Percentiles rank a stretch among this genome's conserved stretches.
These are phyloP conservation scores for Nesidiocoris tenuis DNA, from an alignment of 2,888 invertebrate species.

Conservation along the genomic window DNA sequence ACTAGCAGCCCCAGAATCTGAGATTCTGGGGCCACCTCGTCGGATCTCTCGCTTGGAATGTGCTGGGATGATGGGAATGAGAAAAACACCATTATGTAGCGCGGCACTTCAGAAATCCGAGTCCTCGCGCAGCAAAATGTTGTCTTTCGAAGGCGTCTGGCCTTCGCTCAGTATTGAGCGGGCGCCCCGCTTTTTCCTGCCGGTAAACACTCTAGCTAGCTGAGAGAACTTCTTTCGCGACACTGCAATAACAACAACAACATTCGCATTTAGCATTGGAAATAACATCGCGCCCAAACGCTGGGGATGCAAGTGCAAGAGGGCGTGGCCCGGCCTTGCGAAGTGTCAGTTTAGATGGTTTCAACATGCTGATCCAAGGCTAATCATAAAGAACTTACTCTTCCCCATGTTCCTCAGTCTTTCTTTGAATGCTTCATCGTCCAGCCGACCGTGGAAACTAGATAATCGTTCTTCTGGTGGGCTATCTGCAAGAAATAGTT, in stretches of 20 bases:
- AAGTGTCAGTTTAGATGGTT: too few relatives aligned
- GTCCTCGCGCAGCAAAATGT: constrained; percentile 50
- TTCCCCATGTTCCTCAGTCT: constrained; percentile 80
- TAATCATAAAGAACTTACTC: constrained; percentile 58
- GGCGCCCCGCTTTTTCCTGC: constrained; percentile 59
- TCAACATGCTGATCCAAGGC: too few relatives aligned
- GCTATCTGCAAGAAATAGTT: constrained; percentile 50
- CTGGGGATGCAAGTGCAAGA: too few relatives aligned
- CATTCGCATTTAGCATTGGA: background rate
- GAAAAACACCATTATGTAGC: background rate
- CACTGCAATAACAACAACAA: constrained; percentile 56
- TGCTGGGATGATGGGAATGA: background rate
- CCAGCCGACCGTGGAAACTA: constrained; percentile 52
- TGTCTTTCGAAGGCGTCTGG: constrained; percentile 50
- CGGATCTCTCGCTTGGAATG: background rate
- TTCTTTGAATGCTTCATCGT: constrained; percentile 73
- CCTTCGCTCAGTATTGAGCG: constrained; percentile 50
- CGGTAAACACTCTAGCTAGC: constrained; percentile 72
- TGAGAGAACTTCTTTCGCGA: constrained; percentile 80
- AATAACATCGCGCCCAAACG: too few relatives aligned
- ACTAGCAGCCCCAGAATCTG: too few relatives aligned
- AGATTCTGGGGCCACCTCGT: too few relatives aligned
- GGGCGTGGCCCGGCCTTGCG: too few relatives aligned
- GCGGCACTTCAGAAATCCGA: constrained; percentile 36
- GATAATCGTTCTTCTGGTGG: constrained; percentile 50